Conservation (phyloP, 2,888 invertebrate species). For the Embidobia sp. region DNA sequence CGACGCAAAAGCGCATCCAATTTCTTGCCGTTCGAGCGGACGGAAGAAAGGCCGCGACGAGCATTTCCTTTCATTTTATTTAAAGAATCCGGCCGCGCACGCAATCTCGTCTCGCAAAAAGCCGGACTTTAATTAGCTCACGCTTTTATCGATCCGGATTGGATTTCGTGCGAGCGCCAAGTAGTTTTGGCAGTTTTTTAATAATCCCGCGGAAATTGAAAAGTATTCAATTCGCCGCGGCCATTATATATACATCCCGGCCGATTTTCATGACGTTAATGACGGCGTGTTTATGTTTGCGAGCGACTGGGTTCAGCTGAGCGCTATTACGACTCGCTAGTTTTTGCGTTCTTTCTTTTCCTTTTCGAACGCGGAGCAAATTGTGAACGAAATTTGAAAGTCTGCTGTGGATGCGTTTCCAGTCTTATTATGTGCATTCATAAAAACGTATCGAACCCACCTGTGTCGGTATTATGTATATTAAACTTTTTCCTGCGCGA, state of each 20-base stretch:
- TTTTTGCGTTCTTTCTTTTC: conserved; percentile 15
- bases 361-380: conserved; percentile 26
- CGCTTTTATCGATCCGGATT: conserved; percentile 19
- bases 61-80: no score
- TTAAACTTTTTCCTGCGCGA: conserved; percentile 30
- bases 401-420: conserved; percentile 40
- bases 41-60: no score
- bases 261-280: conserved; percentile 20
- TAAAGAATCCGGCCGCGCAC: no score
- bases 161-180: conserved; percentile 4
- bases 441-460: conserved; percentile 39
- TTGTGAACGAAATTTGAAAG: conserved; percentile 47
- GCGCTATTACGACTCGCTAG: background rate
- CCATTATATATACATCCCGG: background rate
- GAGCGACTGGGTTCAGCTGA: conserved; percentile 29
- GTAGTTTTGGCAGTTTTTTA: background rate
- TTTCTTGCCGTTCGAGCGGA: no score
- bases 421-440: conserved; percentile 46
- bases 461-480: conserved; percentile 28
- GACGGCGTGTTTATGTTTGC: conserved; percentile 26
- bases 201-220: conserved; percentile 8
- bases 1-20: no score
- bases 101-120: conserved; percentile 9
- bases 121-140: conserved; percentile 30
- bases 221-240: conserved; percentile 2